Percentiles rank a stretch among this genome's conserved stretches.
phyloP scores from a whole-genome alignment of 2,888 invertebrate genomes.

The Rotaria macrura region DNA sequence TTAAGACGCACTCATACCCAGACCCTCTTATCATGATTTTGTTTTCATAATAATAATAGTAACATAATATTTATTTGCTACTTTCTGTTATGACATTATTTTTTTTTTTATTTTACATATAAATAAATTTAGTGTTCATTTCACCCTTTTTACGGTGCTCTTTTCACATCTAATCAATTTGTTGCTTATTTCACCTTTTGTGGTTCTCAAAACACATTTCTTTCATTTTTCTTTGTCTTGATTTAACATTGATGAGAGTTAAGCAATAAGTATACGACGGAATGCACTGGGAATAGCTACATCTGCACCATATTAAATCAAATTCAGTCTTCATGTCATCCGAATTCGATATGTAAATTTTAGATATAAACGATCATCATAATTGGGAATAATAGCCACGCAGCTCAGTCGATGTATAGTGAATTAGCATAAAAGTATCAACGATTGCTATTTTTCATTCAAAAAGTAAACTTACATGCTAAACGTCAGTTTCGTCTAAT shows the following conservation, averaged over 20 bases:
- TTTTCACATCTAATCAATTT: too few relatives aligned
- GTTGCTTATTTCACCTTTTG: too few relatives aligned
- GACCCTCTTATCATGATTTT: too few relatives aligned
- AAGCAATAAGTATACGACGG: constrained; percentile 52
- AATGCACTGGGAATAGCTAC: constrained; percentile 53
- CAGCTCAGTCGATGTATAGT: constrained; percentile 28
- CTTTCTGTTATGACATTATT: too few relatives aligned
- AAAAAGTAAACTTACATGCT: constrained; percentile 13
- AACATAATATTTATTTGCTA: too few relatives aligned
- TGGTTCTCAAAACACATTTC: too few relatives aligned
- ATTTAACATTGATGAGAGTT: constrained; percentile 41
- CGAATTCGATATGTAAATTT: constrained; percentile 18
- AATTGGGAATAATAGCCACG: constrained; percentile 48
- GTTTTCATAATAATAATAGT: too few relatives aligned
- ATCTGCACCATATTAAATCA: constrained; percentile 53
- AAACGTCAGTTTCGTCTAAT: constrained; percentile 30
- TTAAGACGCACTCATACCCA: too few relatives aligned
- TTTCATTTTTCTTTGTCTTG: background rate
- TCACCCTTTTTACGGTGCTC: too few relatives aligned
- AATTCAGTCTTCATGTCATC: constrained; percentile 48
- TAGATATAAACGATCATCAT: constrained; percentile 54
- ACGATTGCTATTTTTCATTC: background rate
- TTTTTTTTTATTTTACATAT: too few relatives aligned
- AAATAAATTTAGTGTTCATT: too few relatives aligned
- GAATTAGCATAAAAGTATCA: background rate